These are phyloP conservation scores for Lepus oiostolus DNA, from an alignment of 2,797 vertebrate species.

Conservation along the genomic window DNA sequence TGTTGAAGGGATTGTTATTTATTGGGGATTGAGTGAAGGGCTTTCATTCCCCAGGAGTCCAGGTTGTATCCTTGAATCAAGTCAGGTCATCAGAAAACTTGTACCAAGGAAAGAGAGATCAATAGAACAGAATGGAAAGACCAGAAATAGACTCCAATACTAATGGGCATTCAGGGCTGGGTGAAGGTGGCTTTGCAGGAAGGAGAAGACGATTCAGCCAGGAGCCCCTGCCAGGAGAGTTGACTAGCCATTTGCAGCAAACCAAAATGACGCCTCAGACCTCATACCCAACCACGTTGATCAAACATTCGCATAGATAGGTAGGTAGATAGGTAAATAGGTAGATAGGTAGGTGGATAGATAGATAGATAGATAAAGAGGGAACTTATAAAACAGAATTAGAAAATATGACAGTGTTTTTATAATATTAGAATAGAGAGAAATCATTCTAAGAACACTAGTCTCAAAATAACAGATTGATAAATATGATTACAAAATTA, in stretches of 20 bases:
- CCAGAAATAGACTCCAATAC: not conserved
- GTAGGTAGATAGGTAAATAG: too few relatives aligned
- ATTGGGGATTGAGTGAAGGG: not conserved
- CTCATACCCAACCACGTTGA: not conserved
- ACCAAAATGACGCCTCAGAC: not conserved
- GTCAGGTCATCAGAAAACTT: conserved; percentile 36
- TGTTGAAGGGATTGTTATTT: conserved; percentile 42
- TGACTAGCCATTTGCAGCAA: not conserved
- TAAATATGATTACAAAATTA: not conserved
- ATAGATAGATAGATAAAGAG: not conserved
- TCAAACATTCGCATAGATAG: not conserved
- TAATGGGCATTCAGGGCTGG: not conserved
- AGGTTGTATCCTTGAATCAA: conserved; percentile 52
- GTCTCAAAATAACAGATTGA: conserved; percentile 5
- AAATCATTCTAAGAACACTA: not conserved
- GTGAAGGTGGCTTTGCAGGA: not conserved
- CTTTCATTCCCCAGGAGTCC: not conserved
- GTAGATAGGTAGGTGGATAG: too few relatives aligned
- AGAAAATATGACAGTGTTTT: not conserved
- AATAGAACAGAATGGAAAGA: not conserved
- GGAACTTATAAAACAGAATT: not conserved
- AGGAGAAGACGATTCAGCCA: not conserved
- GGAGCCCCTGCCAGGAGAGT: not conserved
- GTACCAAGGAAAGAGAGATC: conserved; percentile 42
- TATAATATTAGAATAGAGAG: not conserved